Conservation (phyloP, 64 coral and sea anemone genomes). For the Acropora tenuis region DNA sequence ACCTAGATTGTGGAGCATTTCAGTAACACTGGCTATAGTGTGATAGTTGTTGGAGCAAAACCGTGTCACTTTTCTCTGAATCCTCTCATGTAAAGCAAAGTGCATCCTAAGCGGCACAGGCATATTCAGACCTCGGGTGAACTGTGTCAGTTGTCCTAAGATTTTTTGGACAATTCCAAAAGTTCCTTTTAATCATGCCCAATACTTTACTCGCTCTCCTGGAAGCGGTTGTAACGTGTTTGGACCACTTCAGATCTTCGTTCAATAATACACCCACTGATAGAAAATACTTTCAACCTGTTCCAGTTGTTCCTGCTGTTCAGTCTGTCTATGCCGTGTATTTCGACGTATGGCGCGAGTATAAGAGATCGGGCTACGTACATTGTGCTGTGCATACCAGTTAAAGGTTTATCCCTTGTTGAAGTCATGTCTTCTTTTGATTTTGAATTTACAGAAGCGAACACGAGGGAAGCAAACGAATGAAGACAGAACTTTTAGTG, state of each 20-base stretch:
- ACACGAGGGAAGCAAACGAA: constrained; percentile 87
- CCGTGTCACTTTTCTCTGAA: constrained; percentile 64
- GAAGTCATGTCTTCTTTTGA: neutral
- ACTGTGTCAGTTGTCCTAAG: constrained; percentile 37
- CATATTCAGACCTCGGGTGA: constrained; percentile 69
- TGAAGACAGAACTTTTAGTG: constrained; percentile 95
- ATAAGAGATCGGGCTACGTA: neutral
- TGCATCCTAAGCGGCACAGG: constrained; percentile 58
- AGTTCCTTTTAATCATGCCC: constrained; percentile 32
- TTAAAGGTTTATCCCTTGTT: no score
- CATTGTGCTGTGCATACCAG: neutral
- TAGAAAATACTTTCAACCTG: no score
- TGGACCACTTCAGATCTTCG: no score
- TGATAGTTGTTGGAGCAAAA: constrained; percentile 65
- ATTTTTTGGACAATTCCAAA: constrained; percentile 45
- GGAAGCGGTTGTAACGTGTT: no score
- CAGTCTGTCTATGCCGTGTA: no score
- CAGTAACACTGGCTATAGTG: constrained; percentile 69
- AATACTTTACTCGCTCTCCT: no score
- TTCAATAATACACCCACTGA: no score
- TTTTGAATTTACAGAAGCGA: constrained; percentile 47
- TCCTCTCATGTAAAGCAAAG: constrained; percentile 39
- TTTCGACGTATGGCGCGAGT: neutral
- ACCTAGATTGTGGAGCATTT: constrained; percentile 60
- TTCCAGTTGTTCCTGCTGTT: no score